These are phyloP conservation scores for Lasioglossum figueresi DNA, from an alignment of 2,888 invertebrate species.

Conservation along the genomic window DNA sequence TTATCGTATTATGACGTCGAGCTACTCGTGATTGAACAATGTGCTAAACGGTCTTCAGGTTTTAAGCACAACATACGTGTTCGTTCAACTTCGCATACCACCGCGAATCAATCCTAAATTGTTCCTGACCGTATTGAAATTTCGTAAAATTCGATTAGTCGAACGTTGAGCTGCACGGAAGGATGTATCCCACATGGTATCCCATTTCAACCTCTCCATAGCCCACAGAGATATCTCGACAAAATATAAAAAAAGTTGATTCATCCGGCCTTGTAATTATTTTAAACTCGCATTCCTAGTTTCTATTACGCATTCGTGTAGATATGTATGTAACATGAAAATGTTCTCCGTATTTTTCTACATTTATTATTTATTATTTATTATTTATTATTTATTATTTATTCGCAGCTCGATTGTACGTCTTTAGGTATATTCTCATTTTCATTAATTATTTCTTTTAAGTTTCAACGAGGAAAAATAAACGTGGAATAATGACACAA, in stretches of 20 bases:
- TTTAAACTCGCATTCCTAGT: not conserved
- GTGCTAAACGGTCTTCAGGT: constrained; percentile 32
- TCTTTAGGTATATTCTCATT: no score
- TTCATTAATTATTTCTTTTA: no score
- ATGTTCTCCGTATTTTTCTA: no score
- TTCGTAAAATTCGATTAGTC: not conserved
- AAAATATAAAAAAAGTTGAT: not conserved
- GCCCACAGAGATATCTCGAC: not conserved
- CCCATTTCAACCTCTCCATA: not conserved
- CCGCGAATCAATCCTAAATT: constrained; percentile 12
- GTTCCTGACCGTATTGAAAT: not conserved
- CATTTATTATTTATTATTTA: no score
- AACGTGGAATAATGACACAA: no score
- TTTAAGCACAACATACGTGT: constrained; percentile 19
- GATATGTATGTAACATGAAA: not conserved
- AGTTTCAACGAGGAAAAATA: no score
- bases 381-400: no score
- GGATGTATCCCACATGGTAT: not conserved
- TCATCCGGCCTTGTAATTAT: not conserved
- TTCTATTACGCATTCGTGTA: not conserved
- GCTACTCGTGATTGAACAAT: constrained; percentile 14
- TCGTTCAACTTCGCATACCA: not conserved
- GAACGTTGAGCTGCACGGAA: not conserved
- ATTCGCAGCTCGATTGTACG: no score
- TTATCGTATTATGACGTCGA: constrained; percentile 30